phyloP scores from a whole-genome alignment of 2,888 invertebrate genomes.

The Tachina fera region DNA sequence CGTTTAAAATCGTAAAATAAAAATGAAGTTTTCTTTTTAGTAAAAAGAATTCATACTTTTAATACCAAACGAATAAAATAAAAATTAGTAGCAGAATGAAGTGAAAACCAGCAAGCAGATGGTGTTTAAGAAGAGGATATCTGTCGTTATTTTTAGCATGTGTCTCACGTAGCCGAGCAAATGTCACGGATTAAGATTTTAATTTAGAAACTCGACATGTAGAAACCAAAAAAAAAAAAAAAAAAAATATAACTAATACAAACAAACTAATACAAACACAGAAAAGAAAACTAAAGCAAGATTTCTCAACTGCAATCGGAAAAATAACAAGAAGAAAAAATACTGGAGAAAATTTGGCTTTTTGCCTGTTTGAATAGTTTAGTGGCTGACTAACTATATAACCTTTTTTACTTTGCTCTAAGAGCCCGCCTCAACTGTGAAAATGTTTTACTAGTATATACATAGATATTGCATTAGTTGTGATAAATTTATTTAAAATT shows the following conservation, averaged over 20 bases:
- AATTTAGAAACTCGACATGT: slow-evolving; percentile 65
- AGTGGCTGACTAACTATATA: slow-evolving; percentile 20
- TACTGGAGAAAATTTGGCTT: not conserved
- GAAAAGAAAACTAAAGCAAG: not conserved
- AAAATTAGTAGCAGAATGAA: not conserved
- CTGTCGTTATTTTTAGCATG: slow-evolving; percentile 34
- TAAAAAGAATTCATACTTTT: slow-evolving; percentile 21
- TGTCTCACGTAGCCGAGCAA: slow-evolving; percentile 60
- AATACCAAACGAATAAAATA: not conserved
- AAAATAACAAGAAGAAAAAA: not conserved
- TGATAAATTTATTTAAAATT: not conserved
- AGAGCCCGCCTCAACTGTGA: not conserved
- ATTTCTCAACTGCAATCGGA: not conserved
- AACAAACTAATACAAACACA: not conserved
- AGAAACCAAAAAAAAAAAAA: slow-evolving; percentile 24
- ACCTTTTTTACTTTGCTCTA: not conserved
- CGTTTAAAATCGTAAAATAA: not conserved
- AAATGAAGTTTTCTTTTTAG: too few relatives aligned
- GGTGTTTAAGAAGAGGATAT: slow-evolving; percentile 27
- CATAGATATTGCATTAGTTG: too few relatives aligned
- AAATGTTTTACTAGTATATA: slow-evolving; percentile 38
- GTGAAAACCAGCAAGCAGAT: not conserved
- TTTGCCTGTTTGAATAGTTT: slow-evolving; percentile 2
- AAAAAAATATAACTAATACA: not conserved
- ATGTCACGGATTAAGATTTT: slow-evolving; percentile 67